Base-by-base conservation (phyloP, 2,113 vertebrate genomes). In the Epinephelus cyanopodus region DNA sequence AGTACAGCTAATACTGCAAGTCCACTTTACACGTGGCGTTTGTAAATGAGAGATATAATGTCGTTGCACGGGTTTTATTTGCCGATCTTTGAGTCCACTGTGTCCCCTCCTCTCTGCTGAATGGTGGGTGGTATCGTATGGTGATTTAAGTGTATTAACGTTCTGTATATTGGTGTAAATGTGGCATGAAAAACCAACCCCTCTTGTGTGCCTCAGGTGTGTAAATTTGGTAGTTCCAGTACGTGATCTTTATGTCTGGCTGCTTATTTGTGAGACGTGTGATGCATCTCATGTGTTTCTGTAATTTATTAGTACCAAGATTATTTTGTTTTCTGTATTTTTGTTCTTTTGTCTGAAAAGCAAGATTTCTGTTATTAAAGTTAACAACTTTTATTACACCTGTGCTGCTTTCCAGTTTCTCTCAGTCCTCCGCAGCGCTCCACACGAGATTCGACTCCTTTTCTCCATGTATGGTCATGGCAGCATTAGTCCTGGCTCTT, bases 171-270 rank as follows among this genome's bases (percentile, higher is more conserved):
- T 58, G 78, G 82, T 91, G 86, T 94, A 91, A 91, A 84, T 87
- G 93, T 95, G 94, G 95, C 95, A 95, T 95, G 95, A 82, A 80
- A 29, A 76, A 84, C 65, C 73, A 48, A 74, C 85, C 86, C 79
- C 75, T 74, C 74, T 60, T 15, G 85, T 91, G 89, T 92, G 87
- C 90, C 92, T 93, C 89, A 87, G 89, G 89, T 92, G 91, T 91
- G 91, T 91, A 89, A 83, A 83, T 83, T 63, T 81, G 74, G 79
- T 86, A 12, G 72, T 93, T 33, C 5, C 33, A 37, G 6, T 37
- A 84, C 69, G 92, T 93, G 89, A 86, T 84, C 70, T 90, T 79
- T 82, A 74, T 90, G 92, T 94, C 84, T 87, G 90, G 92, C 92
- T 93, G 92, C 93, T 92, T 91, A 77, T 81, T 89, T 84, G 83